Evolutionary conservation across 2,113 vertebrate species (phyloP).

Genomic region (Equus przewalskii): DNA sequence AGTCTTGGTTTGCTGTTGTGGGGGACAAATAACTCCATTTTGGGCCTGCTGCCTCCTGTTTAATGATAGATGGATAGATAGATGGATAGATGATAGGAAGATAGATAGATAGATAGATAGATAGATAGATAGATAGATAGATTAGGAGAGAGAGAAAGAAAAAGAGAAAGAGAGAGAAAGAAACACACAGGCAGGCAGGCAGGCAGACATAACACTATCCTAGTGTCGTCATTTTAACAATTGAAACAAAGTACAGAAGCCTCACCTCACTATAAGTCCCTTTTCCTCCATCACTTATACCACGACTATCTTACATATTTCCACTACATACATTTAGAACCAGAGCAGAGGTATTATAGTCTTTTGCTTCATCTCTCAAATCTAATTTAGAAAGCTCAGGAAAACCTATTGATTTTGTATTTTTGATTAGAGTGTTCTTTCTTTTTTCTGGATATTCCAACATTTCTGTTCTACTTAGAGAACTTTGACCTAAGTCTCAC

Average conservation of each 20-base stretch:
- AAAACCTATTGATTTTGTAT: background rate
- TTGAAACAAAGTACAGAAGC: background rate
- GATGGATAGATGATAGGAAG: too few relatives aligned
- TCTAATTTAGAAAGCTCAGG: background rate
- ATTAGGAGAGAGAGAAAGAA: too few relatives aligned
- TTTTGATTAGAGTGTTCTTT: background rate
- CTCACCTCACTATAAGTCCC: background rate
- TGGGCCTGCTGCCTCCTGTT: too few relatives aligned
- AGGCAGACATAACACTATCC: background rate
- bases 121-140: too few relatives aligned
- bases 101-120: background rate
- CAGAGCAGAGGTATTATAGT: background rate
- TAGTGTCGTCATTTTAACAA: background rate
- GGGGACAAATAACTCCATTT: too few relatives aligned
- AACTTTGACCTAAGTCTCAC: background rate
- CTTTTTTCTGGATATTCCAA: background rate
- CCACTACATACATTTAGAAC: background rate
- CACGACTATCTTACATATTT: background rate
- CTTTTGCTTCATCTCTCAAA: background rate
- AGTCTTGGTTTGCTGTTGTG: too few relatives aligned
- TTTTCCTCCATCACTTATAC: background rate
- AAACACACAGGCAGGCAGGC: background rate
- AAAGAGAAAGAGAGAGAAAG: too few relatives aligned
- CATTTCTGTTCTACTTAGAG: background rate
- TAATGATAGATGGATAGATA: background rate